Evolutionary conservation across 1,140 invertebrate species (phyloP), one percentile per base, ranked within the genome.

Genomic region (Drosophila busckii): DNA sequence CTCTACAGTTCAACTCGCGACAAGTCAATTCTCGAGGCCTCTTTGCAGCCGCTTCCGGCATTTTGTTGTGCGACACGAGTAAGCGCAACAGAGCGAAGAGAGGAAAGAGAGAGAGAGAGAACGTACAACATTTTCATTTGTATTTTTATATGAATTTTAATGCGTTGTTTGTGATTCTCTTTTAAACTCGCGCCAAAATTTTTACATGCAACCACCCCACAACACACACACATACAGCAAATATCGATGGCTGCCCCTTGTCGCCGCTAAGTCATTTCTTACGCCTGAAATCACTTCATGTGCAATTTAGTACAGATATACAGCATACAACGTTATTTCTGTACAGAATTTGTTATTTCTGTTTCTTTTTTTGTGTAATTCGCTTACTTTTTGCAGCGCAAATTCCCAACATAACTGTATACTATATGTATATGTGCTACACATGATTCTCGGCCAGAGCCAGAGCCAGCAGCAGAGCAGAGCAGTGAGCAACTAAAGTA

Each of bases 241-340:
- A 49, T 73, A 78, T 78, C 66, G 73, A 80, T 68, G 73, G 60
- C 35, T 32, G 46, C 25, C 15, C 20, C 22, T 29, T 29, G 23
- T 42, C 23, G 10, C 42, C 34, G 44, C 7, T 32, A 45, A 45
- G 68, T 49, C 64, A 69, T 82, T 80, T 80, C 73, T 82, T 73
- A 82, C 75, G 73, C 73, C 82, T 34, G 68, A 80, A 80, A 80
- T 80, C 75, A 80, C 75, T 80, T 80, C 68, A 80, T 80, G 69
- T 80, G 73, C 63, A 82, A 80, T 80, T 80, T 73, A 40, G 63
- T 82, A 71, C 71, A 78, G 67, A 75, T 75, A 73, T 55, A 45
- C 53, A 50, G 22, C 48, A 55, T 17, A 35, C 20, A 17, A 16
- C n/a, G 49, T 53, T 53, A 44, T 52, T 60, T 44, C 20, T 12